A percentile compares a stretch with the other conserved stretches of the same genome.
Evolutionary conservation across 2,113 vertebrate genomes (phyloP).

Genomic region (Theristicus caerulescens): DNA sequence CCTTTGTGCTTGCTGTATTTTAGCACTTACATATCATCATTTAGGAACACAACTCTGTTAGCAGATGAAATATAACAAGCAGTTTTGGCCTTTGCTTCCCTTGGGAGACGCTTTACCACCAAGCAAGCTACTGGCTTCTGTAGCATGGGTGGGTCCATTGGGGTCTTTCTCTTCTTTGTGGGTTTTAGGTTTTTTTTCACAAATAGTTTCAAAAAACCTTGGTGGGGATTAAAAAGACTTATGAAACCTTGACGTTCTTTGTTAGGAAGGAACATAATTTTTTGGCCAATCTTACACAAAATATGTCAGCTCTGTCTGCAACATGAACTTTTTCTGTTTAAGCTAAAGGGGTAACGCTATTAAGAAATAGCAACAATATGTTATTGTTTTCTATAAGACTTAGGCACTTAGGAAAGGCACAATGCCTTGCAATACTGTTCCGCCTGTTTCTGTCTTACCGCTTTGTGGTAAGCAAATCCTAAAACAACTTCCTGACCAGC

Average conservation of each 20-base stretch:
- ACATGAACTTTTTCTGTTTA: not conserved
- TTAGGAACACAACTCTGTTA: not conserved
- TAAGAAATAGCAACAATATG: not conserved
- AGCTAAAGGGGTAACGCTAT: not conserved
- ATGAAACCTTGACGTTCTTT: not conserved
- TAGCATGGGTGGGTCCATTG: not conserved
- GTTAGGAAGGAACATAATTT: not conserved
- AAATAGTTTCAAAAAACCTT: not conserved
- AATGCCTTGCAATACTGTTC: fast-evolving
- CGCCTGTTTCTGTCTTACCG: fast-evolving
- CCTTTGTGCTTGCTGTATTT: constrained; percentile 1
- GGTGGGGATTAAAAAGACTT: not conserved
- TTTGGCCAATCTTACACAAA: not conserved
- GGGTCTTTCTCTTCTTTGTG: not conserved
- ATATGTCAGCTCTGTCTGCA: not conserved
- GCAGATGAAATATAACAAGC: not conserved
- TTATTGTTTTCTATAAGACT: not conserved
- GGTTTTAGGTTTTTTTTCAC: not conserved
- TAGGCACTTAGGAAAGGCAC: not conserved
- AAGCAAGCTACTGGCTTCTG: not conserved
- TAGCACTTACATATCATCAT: not conserved
- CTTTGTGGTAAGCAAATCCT: not conserved
- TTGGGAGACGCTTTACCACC: not conserved
- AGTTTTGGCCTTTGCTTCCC: not conserved
- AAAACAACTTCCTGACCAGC: not conserved